Base-by-base conservation (phyloP, 1,140 invertebrate genomes). In the Hylyphantes graminicola region DNA sequence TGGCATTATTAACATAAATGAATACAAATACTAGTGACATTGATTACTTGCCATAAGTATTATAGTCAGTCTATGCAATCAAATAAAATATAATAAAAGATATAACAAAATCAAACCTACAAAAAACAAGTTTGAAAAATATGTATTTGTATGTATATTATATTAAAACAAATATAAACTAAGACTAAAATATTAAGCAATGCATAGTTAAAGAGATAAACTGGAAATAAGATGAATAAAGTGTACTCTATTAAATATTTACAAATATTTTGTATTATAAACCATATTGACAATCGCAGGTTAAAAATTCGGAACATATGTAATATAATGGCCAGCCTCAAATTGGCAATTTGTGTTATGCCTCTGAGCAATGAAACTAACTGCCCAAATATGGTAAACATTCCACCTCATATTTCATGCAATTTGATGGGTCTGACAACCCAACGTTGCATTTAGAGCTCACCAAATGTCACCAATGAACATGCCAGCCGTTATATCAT, bases 31-130 rank as follows among this genome's bases (percentile, higher is more conserved):
- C 54, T 51, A 70, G 17, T 70, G 67, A 70, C 67, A 70, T 10
- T 48, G 15, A 70, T 17, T 50, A n/a, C 12, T 17, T 54, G n/a
- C 51, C 50, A 54, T 53, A 70, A 19, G 50, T 53, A 51, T 53
- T 70, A 8, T 54, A 53, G 15, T 10, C 54, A 53, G 35, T n/a
- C 67, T 53, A 70, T 70, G 54, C 67, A 70, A 17, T 70, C n/a
- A 17, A 11, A n/a, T 70, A 70, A 70, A n/a, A 70, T 70, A 53
- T 54, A 70, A 70, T 70, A 70, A 53, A 70, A 70, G 54, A 48
- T 53, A 54, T 70, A 70, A 70, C 67, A 70, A 70, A 53, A 70
- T 70, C 17, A 70, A 70, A 70, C 54, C 51, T 17, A 70, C 48
- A 70, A 70, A 48, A 70, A 21, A 70, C 51, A n/a, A 70, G n/a